A percentile compares a stretch with the other conserved stretches of the same genome.
Evolutionary conservation across 2,113 vertebrate species (phyloP).

Genomic region (Entomyzon cyanotis): DNA sequence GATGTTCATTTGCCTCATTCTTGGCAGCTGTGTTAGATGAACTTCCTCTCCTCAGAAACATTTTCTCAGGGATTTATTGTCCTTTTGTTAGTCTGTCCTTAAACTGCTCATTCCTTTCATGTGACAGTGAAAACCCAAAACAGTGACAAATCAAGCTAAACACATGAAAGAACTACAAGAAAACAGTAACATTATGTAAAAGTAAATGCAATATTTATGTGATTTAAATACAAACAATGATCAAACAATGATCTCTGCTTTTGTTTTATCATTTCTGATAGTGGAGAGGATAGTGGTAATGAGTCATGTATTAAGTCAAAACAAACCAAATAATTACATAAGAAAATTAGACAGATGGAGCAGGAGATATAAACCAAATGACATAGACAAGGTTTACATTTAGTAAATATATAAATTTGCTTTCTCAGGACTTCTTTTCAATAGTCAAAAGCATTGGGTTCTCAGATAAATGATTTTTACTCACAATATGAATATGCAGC

Average conservation of each 20-base stretch:
- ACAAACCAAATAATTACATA: background rate
- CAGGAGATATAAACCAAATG: background rate
- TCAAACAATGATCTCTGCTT: background rate
- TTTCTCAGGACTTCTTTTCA: background rate
- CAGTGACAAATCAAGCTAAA: background rate
- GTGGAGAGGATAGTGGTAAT: background rate
- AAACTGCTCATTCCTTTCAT: constrained; percentile 27
- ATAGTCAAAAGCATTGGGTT: background rate
- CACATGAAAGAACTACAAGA: background rate
- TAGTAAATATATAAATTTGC: background rate
- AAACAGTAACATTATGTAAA: background rate
- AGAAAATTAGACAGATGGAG: background rate
- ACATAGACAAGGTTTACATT: background rate
- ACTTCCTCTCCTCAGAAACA: constrained; percentile 47
- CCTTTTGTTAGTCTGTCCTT: constrained; percentile 6
- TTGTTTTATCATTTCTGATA: background rate
- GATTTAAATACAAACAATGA: background rate
- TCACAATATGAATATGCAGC: background rate
- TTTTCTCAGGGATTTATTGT: constrained; percentile 58
- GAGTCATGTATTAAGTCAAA: background rate
- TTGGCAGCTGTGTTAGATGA: constrained; percentile 29
- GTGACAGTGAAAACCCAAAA: background rate
- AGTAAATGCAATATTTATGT: background rate
- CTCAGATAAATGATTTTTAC: background rate
- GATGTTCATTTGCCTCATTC: constrained; percentile 60